Evolutionary conservation across 2,888 invertebrate genomes (phyloP).

Genomic region (Luperina nickerlii): DNA sequence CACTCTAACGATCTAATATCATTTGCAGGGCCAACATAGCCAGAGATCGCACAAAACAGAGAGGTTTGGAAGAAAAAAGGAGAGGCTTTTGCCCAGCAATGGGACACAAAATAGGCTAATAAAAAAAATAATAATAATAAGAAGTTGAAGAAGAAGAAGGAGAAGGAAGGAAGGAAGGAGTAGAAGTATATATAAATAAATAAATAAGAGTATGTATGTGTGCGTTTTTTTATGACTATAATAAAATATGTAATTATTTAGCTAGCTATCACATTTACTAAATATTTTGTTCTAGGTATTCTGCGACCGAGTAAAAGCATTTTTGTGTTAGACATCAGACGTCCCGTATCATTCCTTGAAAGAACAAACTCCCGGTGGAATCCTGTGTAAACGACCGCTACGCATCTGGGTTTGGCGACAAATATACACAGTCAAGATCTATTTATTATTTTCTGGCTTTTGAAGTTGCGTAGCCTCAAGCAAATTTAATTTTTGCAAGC

Average conservation of each 20-base stretch:
- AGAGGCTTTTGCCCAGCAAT: background rate
- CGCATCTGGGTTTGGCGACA: slow-evolving; percentile 19
- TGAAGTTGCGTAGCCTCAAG: slow-evolving; percentile 47
- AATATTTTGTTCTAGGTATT: too few relatives aligned
- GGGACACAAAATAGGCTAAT: background rate
- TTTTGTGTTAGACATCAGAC: background rate
- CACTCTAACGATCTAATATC: too few relatives aligned
- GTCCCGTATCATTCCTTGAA: background rate
- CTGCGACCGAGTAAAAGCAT: too few relatives aligned
- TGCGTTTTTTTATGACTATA: too few relatives aligned
- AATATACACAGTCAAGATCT: slow-evolving; percentile 42
- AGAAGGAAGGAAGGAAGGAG: too few relatives aligned
- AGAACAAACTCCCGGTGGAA: slow-evolving; percentile 10
- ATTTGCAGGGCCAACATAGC: background rate
- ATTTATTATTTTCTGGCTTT: slow-evolving; percentile 48
- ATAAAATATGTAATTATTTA: too few relatives aligned
- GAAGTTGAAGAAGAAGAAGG: too few relatives aligned
- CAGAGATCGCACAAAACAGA: background rate
- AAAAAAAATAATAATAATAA: background rate
- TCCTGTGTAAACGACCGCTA: slow-evolving; percentile 32
- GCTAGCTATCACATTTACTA: too few relatives aligned
- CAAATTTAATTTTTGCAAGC: slow-evolving; percentile 55
- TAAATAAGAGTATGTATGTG: too few relatives aligned
- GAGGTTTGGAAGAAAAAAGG: background rate
- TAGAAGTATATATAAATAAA: too few relatives aligned